phyloP scores from a whole-genome alignment of 1,140 invertebrate species.

The Notospermus geniculatus region DNA sequence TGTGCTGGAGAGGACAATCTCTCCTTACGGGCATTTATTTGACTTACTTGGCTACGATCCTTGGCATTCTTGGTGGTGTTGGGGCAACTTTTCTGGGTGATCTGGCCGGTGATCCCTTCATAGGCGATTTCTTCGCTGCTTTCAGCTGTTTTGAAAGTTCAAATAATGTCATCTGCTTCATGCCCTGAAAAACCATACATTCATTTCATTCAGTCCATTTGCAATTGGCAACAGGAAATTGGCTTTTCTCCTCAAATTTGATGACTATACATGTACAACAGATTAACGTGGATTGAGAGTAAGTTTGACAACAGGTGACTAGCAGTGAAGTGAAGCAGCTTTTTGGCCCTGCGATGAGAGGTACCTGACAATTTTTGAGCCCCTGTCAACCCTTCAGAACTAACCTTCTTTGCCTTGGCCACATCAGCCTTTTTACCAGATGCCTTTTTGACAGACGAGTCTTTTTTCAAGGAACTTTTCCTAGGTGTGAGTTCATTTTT shows the following conservation, averaged over 20 bases:
- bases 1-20: no score
- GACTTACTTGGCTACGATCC: constrained; percentile 33
- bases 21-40: not conserved
- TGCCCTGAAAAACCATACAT: constrained; percentile 30
- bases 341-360: no score
- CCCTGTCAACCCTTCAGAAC: no score
- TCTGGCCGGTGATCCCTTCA: constrained; percentile 26
- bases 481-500: not conserved
- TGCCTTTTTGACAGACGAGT: not conserved
- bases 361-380: no score
- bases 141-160: constrained; percentile 47
- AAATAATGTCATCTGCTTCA: constrained; percentile 54
- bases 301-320: no score
- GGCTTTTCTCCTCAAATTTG: no score
- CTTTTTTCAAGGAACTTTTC: constrained; percentile 1
- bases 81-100: constrained; percentile 14
- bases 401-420: not conserved
- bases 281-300: no score
- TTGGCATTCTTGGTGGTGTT: constrained; percentile 30
- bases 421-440: not conserved
- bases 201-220: no score
- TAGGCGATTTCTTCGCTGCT: constrained; percentile 28
- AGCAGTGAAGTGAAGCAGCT: no score
- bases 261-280: no score
- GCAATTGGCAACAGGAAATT: no score